Evolutionary conservation across 2,888 invertebrate species (phyloP), one percentile per base, ranked within the genome.

Genomic region (Lithodes maja): DNA sequence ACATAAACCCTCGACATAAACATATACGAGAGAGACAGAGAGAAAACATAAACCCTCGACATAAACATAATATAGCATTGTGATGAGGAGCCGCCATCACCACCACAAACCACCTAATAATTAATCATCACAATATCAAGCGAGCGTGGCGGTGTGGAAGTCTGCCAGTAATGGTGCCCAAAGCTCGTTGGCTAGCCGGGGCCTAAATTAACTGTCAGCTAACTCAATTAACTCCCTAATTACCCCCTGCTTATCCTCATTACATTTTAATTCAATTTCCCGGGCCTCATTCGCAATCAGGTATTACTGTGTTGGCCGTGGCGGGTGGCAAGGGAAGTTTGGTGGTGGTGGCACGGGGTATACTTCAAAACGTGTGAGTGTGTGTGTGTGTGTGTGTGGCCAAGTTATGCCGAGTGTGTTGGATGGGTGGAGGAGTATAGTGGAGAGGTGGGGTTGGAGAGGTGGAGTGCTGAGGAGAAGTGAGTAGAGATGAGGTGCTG

Each of bases 191-290:
- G 61, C 5, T 61, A 61, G 61, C 61, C 61, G 7, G 12, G 33
- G 61, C 61, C 61, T 61, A 61, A 61, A 61, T 61, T 61, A 61
- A 61, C 61, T 61, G 61, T 61, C 61, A 61, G 5, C 7, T 61
- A 61, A 61, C 61, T 61, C 61, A 61, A 61, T 61, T 61, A 61
- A 61, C 61, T 61, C 61, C 7, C 61, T 61, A 61, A 61, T 61
- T 61, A 61, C 61, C 61, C 61, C 61, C 61, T 61, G 61, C 61
- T 61, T 61, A 61, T 61, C 61, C 61, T 61, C 61, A 61, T 61
- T 61, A 61, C 61, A 61, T 61, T 61, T 61, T 61, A 61, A 61
- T 61, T 61, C 61, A 61, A 61, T 61, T 61, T 61, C 61, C 61
- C 1, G 61, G 12, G 61, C 7, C 61, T 61, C 61, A 61, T 5